These are phyloP conservation scores for Microtus richardsoni DNA, from an alignment of 2,113 vertebrate genomes.

Conservation along the genomic window DNA sequence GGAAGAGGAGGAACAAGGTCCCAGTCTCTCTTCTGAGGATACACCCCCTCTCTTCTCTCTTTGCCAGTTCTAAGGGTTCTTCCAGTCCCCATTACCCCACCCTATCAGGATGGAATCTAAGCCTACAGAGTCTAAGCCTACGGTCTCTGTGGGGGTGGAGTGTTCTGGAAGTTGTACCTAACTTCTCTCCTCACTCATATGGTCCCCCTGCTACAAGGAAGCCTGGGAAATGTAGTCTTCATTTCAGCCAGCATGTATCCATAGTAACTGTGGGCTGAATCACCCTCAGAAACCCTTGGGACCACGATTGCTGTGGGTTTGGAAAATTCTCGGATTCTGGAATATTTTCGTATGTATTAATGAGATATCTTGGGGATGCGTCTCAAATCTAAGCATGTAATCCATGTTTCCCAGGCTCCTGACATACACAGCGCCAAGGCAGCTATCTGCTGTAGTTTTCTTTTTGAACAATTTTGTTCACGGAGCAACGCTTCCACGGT, in stretches of 20 bases:
- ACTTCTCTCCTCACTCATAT: neutral
- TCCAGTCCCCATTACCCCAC: neutral
- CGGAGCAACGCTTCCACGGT: neutral
- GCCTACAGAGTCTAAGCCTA: neutral
- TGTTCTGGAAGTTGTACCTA: neutral
- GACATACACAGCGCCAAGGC: neutral
- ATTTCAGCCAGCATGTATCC: accelerated
- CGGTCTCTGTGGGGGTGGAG: neutral
- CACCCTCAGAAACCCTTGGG: neutral
- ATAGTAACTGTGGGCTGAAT: neutral
- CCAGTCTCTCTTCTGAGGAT: neutral
- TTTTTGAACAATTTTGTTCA: neutral
- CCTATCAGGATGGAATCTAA: neutral
- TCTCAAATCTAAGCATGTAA: neutral
- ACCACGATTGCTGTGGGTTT: neutral
- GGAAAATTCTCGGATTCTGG: neutral
- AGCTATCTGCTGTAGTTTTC: neutral
- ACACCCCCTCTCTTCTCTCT: neutral
- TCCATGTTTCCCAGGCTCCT: neutral
- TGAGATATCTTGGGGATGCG: neutral
- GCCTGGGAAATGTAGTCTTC: slow-evolving; percentile 43
- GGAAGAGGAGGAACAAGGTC: neutral
- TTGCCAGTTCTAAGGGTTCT: neutral
- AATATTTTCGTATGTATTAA: neutral
- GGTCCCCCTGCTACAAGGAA: neutral